These are phyloP conservation scores for Hyposmocoma kahamanoa DNA, from an alignment of 1,140 invertebrate species.

Conservation along the genomic window DNA sequence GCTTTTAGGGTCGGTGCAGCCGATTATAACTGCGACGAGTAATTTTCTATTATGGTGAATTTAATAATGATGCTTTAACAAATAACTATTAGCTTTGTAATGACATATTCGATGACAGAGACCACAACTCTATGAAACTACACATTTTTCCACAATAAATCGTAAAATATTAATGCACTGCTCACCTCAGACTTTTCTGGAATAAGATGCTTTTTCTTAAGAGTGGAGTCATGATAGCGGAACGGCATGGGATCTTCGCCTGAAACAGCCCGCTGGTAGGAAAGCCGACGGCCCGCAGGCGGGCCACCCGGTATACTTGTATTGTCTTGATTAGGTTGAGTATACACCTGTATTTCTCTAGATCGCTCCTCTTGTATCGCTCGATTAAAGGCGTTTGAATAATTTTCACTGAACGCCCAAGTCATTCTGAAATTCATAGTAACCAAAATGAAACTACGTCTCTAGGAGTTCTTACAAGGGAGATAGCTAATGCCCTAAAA, in stretches of 20 bases:
- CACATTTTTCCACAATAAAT: no score
- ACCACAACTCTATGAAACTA: no score
- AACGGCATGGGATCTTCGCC: conserved; percentile 45
- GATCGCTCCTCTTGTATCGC: conserved; percentile 47
- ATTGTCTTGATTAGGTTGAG: conserved; percentile 47
- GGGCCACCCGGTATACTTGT: conserved; percentile 31
- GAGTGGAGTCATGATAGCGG: conserved; percentile 32
- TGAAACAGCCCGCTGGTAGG: conserved; percentile 57
- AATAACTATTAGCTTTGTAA: no score
- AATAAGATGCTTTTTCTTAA: conserved; percentile 31
- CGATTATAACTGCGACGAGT: no score
- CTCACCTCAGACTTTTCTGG: conserved; percentile 44
- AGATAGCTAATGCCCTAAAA: no score
- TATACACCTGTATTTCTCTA: conserved; percentile 31
- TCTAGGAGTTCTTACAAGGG: no score
- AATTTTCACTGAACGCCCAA: conserved; percentile 53
- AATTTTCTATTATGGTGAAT: no score
- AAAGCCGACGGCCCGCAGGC: conserved; percentile 36
- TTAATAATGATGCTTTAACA: no score
- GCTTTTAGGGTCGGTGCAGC: no score
- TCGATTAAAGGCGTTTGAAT: conserved; percentile 48
- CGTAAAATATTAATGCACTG: no score
- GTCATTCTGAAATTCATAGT: conserved; percentile 56
- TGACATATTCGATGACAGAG: no score
- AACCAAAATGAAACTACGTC: no score